A percentile compares a stretch with the other conserved stretches of the same genome.
Evolutionary conservation across 2,888 invertebrate species (phyloP).

Genomic region (Tanaodytes sp.): DNA sequence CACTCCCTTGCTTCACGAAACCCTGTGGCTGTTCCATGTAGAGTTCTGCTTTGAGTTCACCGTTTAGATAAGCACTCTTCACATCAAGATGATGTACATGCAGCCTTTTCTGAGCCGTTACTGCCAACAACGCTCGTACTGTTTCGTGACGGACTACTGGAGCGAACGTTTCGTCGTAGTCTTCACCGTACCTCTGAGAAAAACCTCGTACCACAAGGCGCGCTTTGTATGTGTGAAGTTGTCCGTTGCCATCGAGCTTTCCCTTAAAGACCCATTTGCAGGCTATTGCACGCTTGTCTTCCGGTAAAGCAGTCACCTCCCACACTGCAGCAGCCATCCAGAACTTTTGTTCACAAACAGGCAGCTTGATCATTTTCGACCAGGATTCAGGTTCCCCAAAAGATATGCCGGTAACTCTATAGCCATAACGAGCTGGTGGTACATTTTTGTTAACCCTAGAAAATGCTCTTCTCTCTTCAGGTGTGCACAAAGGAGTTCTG

Average conservation of each 20-base stretch:
- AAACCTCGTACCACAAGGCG: conserved; percentile 59
- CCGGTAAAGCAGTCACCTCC: too few relatives aligned
- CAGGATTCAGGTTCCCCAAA: too few relatives aligned
- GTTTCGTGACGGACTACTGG: conserved; percentile 58
- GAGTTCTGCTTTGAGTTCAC: conserved; percentile 41
- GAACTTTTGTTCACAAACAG: too few relatives aligned
- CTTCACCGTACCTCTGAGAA: conserved; percentile 54
- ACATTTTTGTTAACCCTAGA: too few relatives aligned
- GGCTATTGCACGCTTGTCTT: too few relatives aligned
- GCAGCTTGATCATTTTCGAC: too few relatives aligned
- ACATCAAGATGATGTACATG: conserved; percentile 51
- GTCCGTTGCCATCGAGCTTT: conserved; percentile 36
- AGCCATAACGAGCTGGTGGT: too few relatives aligned
- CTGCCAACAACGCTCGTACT: conserved; percentile 51
- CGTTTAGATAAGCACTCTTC: conserved; percentile 40
- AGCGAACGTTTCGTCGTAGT: conserved; percentile 59
- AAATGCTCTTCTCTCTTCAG: too few relatives aligned
- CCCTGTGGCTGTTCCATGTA: conserved; percentile 53
- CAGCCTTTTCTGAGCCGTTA: conserved; percentile 43
- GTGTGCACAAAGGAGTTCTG: too few relatives aligned
- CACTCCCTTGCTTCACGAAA: conserved; percentile 22
- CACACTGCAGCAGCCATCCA: too few relatives aligned
- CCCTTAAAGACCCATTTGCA: conserved; percentile 61
- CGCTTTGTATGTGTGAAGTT: conserved; percentile 54
- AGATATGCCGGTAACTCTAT: too few relatives aligned